Conservation (phyloP, 1,140 invertebrate genomes). For the Thrips palmi region DNA sequence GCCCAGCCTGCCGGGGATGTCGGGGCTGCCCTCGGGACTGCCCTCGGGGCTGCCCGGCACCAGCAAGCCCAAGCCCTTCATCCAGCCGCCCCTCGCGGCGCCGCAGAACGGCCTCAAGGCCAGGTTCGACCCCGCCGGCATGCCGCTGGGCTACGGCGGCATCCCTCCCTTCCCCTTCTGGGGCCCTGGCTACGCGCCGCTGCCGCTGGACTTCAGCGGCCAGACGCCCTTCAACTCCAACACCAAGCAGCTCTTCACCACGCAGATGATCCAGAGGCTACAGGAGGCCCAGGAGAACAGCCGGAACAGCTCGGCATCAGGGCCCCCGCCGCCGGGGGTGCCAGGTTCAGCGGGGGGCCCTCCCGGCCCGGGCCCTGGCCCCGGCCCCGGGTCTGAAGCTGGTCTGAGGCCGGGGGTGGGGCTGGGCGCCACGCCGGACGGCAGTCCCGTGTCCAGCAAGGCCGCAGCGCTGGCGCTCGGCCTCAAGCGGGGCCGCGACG, state of each 20-base stretch:
- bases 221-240: conserved; percentile 32
- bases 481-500: conserved; percentile 36
- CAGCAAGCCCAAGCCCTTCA: not conserved
- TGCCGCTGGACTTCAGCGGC: conserved; percentile 31
- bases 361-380: too few relatives aligned
- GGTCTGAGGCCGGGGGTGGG: conserved; percentile 13
- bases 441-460: conserved; percentile 20
- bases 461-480: conserved; percentile 19
- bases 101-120: conserved; percentile 42
- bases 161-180: conserved; percentile 42
- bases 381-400: conserved; percentile 17
- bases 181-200: conserved; percentile 27
- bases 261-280: conserved; percentile 59
- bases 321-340: conserved; percentile 19
- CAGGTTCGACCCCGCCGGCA: conserved; percentile 35
- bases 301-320: conserved; percentile 12
- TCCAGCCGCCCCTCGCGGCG: conserved; percentile 22
- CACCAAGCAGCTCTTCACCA: conserved; percentile 57
- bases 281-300: too few relatives aligned
- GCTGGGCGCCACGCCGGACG: conserved; percentile 20
- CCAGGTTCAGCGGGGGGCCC: too few relatives aligned
- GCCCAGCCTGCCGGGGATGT: not conserved
- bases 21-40: conserved; percentile 30
- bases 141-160: conserved; percentile 27
- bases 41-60: too few relatives aligned